phyloP scores from a whole-genome alignment of 2,888 invertebrate species.

The Alloscopus bannaensis region DNA sequence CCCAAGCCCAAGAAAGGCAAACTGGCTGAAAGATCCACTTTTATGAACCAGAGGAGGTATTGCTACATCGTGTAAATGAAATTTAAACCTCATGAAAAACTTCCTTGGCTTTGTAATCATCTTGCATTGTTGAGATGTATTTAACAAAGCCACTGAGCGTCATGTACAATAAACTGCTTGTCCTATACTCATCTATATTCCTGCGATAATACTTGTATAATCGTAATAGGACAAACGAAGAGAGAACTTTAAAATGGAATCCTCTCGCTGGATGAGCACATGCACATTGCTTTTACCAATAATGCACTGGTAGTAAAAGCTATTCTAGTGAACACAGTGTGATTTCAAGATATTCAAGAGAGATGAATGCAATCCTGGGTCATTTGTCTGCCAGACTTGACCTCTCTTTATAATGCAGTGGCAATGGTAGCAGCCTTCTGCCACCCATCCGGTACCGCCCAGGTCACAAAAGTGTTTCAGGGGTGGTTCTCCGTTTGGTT shows the following conservation, averaged over 20 bases:
- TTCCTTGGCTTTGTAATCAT: constrained; percentile 52
- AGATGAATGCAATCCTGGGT: constrained; percentile 64
- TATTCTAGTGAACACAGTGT: not conserved
- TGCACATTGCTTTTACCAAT: too few species aligned
- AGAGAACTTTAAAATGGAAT: too few species aligned
- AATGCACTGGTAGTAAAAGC: too few species aligned
- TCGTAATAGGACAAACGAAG: too few species aligned
- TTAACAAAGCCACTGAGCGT: constrained; percentile 22
- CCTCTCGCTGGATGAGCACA: too few species aligned
- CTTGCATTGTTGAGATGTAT: constrained; percentile 43
- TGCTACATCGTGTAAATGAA: constrained; percentile 31
- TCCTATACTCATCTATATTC: too few species aligned
- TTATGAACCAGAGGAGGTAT: constrained; percentile 29
- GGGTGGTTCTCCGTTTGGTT: constrained; percentile 68
- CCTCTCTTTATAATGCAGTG: constrained; percentile 56
- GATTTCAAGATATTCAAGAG: constrained; percentile 31
- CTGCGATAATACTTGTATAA: too few species aligned
- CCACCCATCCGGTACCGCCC: constrained; percentile 72
- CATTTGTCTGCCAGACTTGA: constrained; percentile 67
- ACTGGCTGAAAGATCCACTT: constrained; percentile 9
- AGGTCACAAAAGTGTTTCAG: constrained; percentile 67
- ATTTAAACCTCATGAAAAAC: constrained; percentile 52
- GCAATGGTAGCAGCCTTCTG: constrained; percentile 64
- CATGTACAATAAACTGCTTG: constrained; percentile 34
- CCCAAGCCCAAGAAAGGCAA: not conserved